Evolutionary conservation across 2,888 invertebrate genomes (phyloP).

Genomic region (Suillia variegata): DNA sequence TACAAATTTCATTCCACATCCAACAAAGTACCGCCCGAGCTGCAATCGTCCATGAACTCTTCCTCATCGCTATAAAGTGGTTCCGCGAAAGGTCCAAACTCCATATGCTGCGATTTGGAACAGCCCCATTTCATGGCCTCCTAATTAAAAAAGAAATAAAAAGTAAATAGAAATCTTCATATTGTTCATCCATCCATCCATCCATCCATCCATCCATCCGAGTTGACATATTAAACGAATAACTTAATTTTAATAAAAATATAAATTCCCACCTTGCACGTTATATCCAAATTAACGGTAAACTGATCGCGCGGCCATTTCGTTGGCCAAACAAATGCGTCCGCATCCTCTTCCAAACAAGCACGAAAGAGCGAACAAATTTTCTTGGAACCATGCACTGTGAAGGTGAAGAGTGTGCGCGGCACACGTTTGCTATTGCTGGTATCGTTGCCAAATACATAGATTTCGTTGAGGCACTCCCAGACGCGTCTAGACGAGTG

Average conservation of each 20-base stretch:
- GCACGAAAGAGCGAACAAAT: constrained; percentile 35
- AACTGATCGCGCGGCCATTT: constrained; percentile 40
- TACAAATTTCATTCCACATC: constrained; percentile 19
- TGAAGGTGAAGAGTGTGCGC: constrained; percentile 38
- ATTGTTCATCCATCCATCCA: no score
- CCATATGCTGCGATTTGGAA: constrained; percentile 40
- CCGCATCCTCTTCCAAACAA: constrained; percentile 33
- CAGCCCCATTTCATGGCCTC: constrained; percentile 48
- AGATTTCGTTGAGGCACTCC: constrained; percentile 35
- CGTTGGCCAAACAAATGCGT: constrained; percentile 28
- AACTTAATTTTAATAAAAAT: no score
- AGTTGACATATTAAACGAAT: no score
- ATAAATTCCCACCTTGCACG: no score
- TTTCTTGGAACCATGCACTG: constrained; percentile 37
- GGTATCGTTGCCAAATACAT: constrained; percentile 42
- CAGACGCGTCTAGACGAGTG: constrained; percentile 33
- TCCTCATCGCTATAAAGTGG: constrained; percentile 21
- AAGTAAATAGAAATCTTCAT: no score
- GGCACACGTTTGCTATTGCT: constrained; percentile 34
- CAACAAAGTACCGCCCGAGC: constrained; percentile 15
- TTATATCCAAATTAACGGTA: constrained; percentile 37
- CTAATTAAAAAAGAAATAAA: no score
- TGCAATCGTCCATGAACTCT: constrained; percentile 19
- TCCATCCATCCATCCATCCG: no score
- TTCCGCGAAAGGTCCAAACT: constrained; percentile 38